Base-by-base conservation (phyloP, 53 echinoderm and acorn worm genomes). In the Hippasteria phrygiana region DNA sequence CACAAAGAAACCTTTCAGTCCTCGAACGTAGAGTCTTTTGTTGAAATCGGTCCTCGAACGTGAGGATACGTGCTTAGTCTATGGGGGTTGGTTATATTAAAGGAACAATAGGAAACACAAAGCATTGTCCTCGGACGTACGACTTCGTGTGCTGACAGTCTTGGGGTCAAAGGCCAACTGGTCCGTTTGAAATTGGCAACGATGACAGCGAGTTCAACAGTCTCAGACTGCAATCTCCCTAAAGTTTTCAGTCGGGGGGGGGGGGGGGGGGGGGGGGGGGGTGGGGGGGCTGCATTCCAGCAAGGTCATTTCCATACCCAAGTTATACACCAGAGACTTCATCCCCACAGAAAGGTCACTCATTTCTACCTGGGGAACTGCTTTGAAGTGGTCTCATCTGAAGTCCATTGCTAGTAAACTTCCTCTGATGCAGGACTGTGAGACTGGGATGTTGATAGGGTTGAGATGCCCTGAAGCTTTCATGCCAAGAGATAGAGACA, bases 301-400 rank as follows among this genome's bases (percentile, higher is more conserved):
- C 24, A 83, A 90, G 64, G 50, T 46, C 66, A 91, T 91, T n/a
- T 31, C 59, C 5, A 51, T 93, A 8, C 93, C 90, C 34, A 74
- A 54, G 53, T 17, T 88, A 33, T 93, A 90, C 75, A 93, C 93
- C 38, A 82, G 90, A 88, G 78, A 93, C 74, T 80, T 79, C 88
- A 90, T 93, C 43, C 90, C 90, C 12, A 73, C 79, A 31, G 87
- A 88, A 24, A 87, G 78, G 26, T 39, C 67, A 45, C 65, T 73
- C 55, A 90, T 90, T 27, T 79, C 90, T 5, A 90, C 85, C 41
- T 40, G 69, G 16, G 42, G 43, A 56, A 90, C 90, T 40, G 89
- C 89, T 12, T 26, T 45, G 26, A 67, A 43, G 43, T 89, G 89
- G 89, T 32, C 65, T 79, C 89, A 89, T 53, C 89, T 89, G 6